Conservation (phyloP, 2,797 vertebrate species). For the Propithecus perrieri region DNA sequence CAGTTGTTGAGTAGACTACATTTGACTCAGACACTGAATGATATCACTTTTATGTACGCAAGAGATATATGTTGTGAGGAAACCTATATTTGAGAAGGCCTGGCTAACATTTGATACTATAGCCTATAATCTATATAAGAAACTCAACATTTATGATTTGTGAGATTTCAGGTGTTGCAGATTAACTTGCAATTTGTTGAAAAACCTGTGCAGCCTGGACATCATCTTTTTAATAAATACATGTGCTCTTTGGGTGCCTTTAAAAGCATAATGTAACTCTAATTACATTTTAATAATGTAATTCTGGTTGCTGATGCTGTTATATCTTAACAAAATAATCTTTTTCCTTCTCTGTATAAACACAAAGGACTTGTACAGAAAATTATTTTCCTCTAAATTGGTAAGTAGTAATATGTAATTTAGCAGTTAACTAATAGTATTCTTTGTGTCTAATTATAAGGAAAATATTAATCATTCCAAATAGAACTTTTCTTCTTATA, state of each 20-base stretch:
- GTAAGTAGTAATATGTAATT: neutral
- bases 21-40: neutral
- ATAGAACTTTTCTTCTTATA: neutral
- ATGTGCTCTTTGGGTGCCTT: neutral
- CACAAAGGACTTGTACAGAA: neutral
- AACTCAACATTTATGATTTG: neutral
- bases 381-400: neutral
- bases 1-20: neutral
- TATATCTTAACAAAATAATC: neutral
- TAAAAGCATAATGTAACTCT: neutral
- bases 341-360: neutral
- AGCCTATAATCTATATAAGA: neutral
- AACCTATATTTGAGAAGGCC: neutral
- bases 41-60: neutral
- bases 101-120: neutral
- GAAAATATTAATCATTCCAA: neutral
- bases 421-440: neutral
- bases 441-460: neutral
- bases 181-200: neutral
- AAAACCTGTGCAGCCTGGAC: neutral
- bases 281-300: neutral
- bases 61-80: neutral
- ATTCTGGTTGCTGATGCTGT: neutral
- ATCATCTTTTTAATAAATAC: neutral
- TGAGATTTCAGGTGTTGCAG: neutral